Percentiles rank a stretch among this genome's conserved stretches.
Evolutionary conservation across 2,113 vertebrate genomes (phyloP).

Genomic region (Regulus satrapa): DNA sequence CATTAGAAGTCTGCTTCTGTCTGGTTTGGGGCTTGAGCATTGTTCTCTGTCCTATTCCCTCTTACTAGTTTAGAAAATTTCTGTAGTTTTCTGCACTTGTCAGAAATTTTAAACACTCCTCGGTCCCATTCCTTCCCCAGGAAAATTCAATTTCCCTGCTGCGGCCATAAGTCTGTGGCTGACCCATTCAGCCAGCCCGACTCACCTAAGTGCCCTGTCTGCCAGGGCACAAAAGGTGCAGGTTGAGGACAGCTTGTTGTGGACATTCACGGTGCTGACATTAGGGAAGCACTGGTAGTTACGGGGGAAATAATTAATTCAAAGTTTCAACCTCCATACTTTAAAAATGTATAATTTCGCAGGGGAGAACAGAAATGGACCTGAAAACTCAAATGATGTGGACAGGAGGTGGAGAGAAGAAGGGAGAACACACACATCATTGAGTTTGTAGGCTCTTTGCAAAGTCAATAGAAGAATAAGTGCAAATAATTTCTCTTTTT

Average conservation of each 20-base stretch:
- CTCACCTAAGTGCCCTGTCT: background rate
- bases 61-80: background rate
- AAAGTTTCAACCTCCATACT: background rate
- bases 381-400: background rate
- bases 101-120: background rate
- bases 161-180: background rate
- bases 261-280: background rate
- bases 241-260: background rate
- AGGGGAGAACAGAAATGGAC: background rate
- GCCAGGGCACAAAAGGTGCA: background rate
- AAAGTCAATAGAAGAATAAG: background rate
- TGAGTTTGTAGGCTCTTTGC: background rate
- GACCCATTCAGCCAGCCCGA: background rate
- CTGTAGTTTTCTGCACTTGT: background rate
- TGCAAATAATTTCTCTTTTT: background rate
- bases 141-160: background rate
- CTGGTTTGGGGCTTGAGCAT: background rate
- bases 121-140: background rate
- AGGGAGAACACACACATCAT: accelerated
- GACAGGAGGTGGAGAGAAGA: background rate
- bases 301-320: background rate
- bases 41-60: background rate
- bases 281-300: background rate
- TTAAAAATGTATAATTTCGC: background rate
- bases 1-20: background rate